Conservation (phyloP, 2,888 invertebrate genomes). For the Drosophila gaucha region DNA sequence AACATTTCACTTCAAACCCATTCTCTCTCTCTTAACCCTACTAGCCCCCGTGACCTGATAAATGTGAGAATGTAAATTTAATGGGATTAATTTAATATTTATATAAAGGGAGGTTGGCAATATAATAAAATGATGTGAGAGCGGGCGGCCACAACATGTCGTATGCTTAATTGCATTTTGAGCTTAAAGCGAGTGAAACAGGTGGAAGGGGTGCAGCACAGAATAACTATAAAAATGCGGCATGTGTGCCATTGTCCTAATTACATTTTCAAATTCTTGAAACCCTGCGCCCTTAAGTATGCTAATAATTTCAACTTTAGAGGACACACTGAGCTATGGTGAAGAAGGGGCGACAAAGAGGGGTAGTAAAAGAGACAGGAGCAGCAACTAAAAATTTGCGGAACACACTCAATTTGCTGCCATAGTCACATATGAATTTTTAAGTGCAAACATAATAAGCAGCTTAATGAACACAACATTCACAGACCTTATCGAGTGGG, state of each 20-base stretch:
- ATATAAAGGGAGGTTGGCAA: conserved; percentile 30
- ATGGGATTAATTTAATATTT: conserved; percentile 68
- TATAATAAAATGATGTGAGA: conserved; percentile 17
- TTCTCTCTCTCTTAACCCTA: background rate
- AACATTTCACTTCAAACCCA: conserved; percentile 43
- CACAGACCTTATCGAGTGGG: conserved; percentile 25
- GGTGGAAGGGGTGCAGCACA: conserved; percentile 5
- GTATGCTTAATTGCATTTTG: conserved; percentile 72
- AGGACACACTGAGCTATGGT: conserved; percentile 14
- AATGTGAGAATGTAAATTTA: conserved; percentile 43
- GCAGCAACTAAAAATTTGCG: conserved; percentile 48
- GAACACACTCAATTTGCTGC: conserved; percentile 56
- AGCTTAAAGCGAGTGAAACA: conserved; percentile 49
- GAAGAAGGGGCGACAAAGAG: background rate
- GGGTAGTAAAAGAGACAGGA: conserved; percentile 1
- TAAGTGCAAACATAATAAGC: conserved; percentile 80
- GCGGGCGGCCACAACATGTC: conserved; percentile 44
- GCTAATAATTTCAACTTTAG: conserved; percentile 69
- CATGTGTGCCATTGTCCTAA: conserved; percentile 45
- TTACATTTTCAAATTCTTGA: conserved; percentile 56
- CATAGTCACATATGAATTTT: conserved; percentile 77
- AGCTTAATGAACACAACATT: conserved; percentile 72
- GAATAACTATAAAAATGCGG: conserved; percentile 47
- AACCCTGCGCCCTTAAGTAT: conserved; percentile 58
- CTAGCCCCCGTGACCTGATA: conserved; percentile 6